Evolutionary conservation across 2,797 vertebrate genomes (phyloP).

Genomic region (Hoplostethus mediterraneus): DNA sequence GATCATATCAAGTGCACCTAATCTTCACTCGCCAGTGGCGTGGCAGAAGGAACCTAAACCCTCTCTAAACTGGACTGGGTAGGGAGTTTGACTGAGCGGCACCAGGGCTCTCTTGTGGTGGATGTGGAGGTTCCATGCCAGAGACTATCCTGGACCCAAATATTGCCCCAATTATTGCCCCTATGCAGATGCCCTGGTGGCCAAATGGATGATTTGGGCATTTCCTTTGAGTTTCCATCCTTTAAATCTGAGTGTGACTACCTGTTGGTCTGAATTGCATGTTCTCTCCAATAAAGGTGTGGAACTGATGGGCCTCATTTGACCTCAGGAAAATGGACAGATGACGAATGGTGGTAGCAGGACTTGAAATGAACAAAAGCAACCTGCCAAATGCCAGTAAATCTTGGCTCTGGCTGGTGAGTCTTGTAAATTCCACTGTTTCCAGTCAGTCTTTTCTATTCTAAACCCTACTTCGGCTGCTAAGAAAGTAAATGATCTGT

Average conservation of each 20-base stretch:
- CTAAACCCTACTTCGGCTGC: slow-evolving; percentile 65
- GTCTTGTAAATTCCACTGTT: slow-evolving; percentile 51
- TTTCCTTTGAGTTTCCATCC: slow-evolving; percentile 42
- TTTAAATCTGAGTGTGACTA: slow-evolving; percentile 35
- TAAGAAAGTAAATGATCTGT: slow-evolving; percentile 44
- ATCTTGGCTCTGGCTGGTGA: slow-evolving; percentile 43
- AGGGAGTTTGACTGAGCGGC: slow-evolving; percentile 43
- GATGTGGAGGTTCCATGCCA: slow-evolving; percentile 23
- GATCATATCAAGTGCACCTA: slow-evolving; percentile 49
- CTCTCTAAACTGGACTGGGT: slow-evolving; percentile 22
- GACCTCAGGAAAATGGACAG: slow-evolving; percentile 13
- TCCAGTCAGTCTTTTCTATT: slow-evolving; percentile 49
- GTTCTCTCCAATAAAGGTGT: slow-evolving; percentile 53
- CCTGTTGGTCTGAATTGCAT: slow-evolving; percentile 63
- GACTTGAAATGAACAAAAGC: slow-evolving; percentile 29
- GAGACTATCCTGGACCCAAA: slow-evolving; percentile 21
- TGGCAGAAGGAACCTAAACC: slow-evolving; percentile 40
- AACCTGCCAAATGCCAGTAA: slow-evolving; percentile 50
- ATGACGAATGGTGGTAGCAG: background rate
- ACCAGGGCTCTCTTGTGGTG: slow-evolving; percentile 49
- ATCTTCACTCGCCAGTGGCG: slow-evolving; percentile 40
- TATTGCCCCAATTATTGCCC: slow-evolving; percentile 36
- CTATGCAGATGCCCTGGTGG: slow-evolving; percentile 58
- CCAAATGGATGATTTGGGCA: slow-evolving; percentile 48
- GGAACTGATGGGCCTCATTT: slow-evolving; percentile 40